Percentiles rank a stretch among this genome's conserved stretches.
Evolutionary conservation across 1,140 invertebrate genomes (phyloP).

Genomic region (Elymnias hypermnestra): DNA sequence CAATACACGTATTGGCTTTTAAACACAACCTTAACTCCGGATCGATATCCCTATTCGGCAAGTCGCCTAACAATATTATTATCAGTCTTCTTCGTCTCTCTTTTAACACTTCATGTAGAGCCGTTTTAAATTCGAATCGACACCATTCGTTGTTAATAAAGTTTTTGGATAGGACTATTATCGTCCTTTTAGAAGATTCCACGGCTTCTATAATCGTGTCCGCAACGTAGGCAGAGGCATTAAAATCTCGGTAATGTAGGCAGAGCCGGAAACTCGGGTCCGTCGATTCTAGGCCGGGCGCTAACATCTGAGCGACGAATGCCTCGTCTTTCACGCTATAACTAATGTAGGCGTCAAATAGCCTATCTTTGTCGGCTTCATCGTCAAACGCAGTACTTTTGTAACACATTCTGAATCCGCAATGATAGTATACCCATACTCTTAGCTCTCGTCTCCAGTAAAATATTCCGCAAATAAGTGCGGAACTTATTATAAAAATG

Average conservation of each 20-base stretch:
- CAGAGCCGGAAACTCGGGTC: slow-evolving; percentile 87
- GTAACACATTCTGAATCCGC: slow-evolving; percentile 89
- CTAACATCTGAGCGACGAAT: slow-evolving; percentile 90
- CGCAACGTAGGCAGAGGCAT: slow-evolving; percentile 88
- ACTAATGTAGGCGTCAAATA: slow-evolving; percentile 93
- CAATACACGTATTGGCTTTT: slow-evolving; percentile 92
- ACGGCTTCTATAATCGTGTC: slow-evolving; percentile 94
- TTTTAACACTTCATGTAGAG: slow-evolving; percentile 93
- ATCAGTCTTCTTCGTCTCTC: slow-evolving; percentile 88
- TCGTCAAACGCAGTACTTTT: slow-evolving; percentile 86
- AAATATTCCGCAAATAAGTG: slow-evolving; percentile 84
- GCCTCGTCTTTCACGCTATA: slow-evolving; percentile 94
- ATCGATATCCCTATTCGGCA: slow-evolving; percentile 90
- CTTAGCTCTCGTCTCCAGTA: slow-evolving; percentile 89
- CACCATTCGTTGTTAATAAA: slow-evolving; percentile 97
- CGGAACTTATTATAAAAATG: slow-evolving; percentile 83
- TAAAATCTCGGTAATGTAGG: slow-evolving; percentile 89
- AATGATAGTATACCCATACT: slow-evolving; percentile 91
- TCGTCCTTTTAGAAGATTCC: slow-evolving; percentile 91
- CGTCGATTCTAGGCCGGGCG: slow-evolving; percentile 86
- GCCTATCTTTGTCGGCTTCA: slow-evolving; percentile 86
- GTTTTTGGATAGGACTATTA: slow-evolving; percentile 93
- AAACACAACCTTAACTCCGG: slow-evolving; percentile 92
- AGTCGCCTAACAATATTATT: slow-evolving; percentile 89
- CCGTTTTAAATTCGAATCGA: slow-evolving; percentile 93